Percentiles rank a stretch among this genome's conserved stretches.
Conservation (phyloP, 2,797 vertebrate genomes). For the Neosalanx taihuensis region DNA sequence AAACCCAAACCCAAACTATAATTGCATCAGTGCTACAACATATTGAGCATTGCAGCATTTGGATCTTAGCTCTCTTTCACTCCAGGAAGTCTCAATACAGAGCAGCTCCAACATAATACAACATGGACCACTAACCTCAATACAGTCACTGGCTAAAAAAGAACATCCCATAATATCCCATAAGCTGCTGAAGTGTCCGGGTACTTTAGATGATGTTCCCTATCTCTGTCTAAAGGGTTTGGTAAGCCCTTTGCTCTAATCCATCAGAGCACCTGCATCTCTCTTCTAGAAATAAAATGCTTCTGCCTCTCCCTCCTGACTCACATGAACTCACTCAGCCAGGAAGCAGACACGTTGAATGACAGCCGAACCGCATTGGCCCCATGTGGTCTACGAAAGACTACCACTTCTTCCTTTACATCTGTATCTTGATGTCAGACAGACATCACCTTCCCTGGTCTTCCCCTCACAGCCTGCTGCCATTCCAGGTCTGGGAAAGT, state of each 20-base stretch:
- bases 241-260: constrained; percentile 35
- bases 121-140: not conserved
- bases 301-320: constrained; percentile 39
- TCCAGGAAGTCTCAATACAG: too few relatives aligned
- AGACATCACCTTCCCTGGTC: constrained; percentile 1
- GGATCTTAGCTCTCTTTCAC: too few relatives aligned
- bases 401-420: constrained; percentile 16
- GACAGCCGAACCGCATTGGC: constrained; percentile 41
- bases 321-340: constrained; percentile 43
- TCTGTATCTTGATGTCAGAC: not conserved
- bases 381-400: constrained; percentile 40
- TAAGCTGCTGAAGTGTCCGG: not conserved
- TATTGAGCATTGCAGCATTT: too few relatives aligned
- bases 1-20: too few relatives aligned
- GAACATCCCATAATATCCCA: not conserved
- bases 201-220: not conserved
- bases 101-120: not conserved
- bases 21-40: too few relatives aligned
- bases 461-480: not conserved
- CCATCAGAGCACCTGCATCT: constrained; percentile 33
- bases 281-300: constrained; percentile 47
- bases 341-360: constrained; percentile 43
- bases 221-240: constrained; percentile 41
- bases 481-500: not conserved
- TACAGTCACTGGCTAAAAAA: not conserved